Evolutionary conservation across 2,797 vertebrate species (phyloP).

Genomic region (Esox lucius): DNA sequence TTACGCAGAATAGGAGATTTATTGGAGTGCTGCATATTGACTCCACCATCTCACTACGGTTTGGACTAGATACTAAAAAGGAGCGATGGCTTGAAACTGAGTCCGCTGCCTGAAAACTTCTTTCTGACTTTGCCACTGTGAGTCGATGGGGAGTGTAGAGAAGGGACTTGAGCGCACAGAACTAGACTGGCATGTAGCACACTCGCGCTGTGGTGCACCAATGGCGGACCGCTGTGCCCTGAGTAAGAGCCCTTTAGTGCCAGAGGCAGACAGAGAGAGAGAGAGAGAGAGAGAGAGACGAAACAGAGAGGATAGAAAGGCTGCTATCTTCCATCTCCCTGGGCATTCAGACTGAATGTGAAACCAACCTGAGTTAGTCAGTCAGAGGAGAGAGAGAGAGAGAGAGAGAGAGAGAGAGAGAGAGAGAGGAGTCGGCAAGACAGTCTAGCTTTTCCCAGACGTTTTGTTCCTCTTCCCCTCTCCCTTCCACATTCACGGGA

Average conservation of each 20-base stretch:
- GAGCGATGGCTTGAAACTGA: not conserved
- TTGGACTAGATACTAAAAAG: constrained; percentile 8
- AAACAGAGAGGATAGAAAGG: not conserved
- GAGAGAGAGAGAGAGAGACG: not conserved
- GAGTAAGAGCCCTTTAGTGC: not conserved
- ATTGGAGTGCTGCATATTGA: constrained; percentile 11
- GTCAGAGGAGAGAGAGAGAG: constrained; percentile 54
- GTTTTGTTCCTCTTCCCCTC: constrained; percentile 63
- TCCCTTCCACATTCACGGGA: constrained; percentile 66
- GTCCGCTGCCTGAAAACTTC: not conserved
- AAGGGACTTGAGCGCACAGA: not conserved
- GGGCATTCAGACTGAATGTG: constrained; percentile 76
- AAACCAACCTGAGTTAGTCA: constrained; percentile 87
- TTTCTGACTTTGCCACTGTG: not conserved
- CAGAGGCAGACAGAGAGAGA: not conserved
- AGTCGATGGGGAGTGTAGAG: not conserved
- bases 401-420: constrained; percentile 20
- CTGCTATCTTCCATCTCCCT: constrained; percentile 73
- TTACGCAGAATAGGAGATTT: constrained; percentile 43
- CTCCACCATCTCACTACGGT: constrained; percentile 9
- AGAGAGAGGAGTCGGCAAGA: constrained; percentile 58
- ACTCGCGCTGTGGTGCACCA: not conserved
- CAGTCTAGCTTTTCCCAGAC: constrained; percentile 57
- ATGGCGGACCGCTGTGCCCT: not conserved
- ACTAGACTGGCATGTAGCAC: not conserved